Conservation (phyloP, 2,888 invertebrate genomes). For the Nomada flava region DNA sequence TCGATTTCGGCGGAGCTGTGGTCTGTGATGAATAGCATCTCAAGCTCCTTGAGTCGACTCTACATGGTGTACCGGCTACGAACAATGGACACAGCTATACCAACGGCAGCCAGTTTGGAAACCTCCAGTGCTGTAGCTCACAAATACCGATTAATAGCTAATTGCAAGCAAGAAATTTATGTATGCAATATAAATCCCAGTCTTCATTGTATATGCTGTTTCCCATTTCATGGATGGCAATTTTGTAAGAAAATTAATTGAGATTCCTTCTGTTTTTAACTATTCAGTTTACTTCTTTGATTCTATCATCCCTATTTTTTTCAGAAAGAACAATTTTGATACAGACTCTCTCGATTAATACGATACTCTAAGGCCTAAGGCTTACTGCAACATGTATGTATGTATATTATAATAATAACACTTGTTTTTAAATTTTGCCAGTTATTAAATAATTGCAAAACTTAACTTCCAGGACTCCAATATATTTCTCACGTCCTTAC, state of each 20-base stretch:
- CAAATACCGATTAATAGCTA: not conserved
- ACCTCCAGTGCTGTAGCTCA: not conserved
- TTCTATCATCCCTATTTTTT: too few species aligned
- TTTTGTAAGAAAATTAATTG: not conserved
- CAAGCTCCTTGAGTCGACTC: slow-evolving; percentile 38
- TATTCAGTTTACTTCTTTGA: too few species aligned
- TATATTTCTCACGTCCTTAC: too few species aligned
- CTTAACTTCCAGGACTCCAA: too few species aligned
- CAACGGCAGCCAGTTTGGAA: not conserved
- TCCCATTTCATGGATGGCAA: too few species aligned
- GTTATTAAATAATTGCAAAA: too few species aligned
- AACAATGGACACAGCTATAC: slow-evolving; percentile 6
- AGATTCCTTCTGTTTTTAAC: not conserved
- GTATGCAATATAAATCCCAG: not conserved
- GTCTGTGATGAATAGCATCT: slow-evolving; percentile 58
- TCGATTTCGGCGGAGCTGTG: slow-evolving; percentile 44
- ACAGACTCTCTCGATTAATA: too few species aligned
- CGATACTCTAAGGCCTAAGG: too few species aligned
- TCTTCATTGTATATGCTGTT: not conserved
- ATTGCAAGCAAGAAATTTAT: not conserved
- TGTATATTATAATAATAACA: too few species aligned
- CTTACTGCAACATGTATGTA: too few species aligned
- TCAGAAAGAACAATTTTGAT: too few species aligned
- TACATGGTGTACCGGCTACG: slow-evolving; percentile 26
- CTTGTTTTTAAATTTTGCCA: too few species aligned